A percentile compares a stretch with the other conserved stretches of the same genome.
These are phyloP conservation scores for Malurus leucopterus DNA, from an alignment of 2,797 vertebrate genomes.

Conservation along the genomic window DNA sequence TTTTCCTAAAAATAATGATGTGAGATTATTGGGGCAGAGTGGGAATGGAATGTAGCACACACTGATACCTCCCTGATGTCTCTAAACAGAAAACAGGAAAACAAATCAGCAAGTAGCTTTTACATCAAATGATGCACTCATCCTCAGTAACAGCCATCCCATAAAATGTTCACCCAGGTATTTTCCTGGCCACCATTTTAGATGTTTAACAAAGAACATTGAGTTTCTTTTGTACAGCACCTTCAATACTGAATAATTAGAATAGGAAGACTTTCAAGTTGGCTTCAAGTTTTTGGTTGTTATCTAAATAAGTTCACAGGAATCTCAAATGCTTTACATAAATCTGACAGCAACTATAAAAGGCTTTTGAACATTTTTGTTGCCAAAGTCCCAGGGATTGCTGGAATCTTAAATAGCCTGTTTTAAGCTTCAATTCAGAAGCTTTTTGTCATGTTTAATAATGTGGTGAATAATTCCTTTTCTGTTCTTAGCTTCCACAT, in stretches of 20 bases:
- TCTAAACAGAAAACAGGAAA: conserved; percentile 23
- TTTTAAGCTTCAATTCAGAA: conserved; percentile 75
- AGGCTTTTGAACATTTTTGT: conserved; percentile 80
- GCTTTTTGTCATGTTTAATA: conserved; percentile 81
- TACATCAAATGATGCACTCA: not conserved
- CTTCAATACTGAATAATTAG: conserved; percentile 71
- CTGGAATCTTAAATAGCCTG: conserved; percentile 76
- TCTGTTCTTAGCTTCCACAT: conserved; percentile 60
- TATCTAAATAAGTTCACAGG: conserved; percentile 80
- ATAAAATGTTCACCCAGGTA: not conserved
- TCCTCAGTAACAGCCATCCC: not conserved
- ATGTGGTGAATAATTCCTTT: conserved; percentile 77
- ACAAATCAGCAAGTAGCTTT: not conserved
- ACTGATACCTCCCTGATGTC: not conserved
- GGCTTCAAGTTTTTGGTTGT: conserved; percentile 75
- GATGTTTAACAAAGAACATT: conserved; percentile 40
- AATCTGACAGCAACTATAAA: conserved; percentile 81
- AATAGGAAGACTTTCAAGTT: conserved; percentile 74
- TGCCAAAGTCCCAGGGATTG: conserved; percentile 77
- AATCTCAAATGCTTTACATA: conserved; percentile 76
- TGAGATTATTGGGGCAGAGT: conserved; percentile 21
- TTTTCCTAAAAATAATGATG: conserved; percentile 37
- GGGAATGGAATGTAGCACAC: not conserved
- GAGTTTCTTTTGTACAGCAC: conserved; percentile 51
- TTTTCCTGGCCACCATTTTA: conserved; percentile 47